Conservation (phyloP, 2,113 vertebrate species). For the Stegastes partitus region DNA sequence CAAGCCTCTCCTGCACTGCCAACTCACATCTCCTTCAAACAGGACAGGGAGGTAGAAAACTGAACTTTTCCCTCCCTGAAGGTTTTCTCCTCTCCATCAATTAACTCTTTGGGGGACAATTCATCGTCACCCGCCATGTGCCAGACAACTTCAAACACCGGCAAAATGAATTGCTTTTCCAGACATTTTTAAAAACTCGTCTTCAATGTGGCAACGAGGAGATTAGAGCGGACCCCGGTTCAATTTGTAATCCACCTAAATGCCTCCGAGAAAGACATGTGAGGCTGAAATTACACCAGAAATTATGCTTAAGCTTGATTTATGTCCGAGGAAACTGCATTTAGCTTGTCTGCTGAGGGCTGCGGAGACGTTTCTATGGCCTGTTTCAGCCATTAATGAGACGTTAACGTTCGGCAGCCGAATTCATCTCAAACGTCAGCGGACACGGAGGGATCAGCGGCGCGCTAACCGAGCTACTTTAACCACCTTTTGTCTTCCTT, state of each 20-base stretch:
- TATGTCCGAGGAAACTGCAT: slow-evolving; percentile 24
- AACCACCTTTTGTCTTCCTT: slow-evolving; percentile 63
- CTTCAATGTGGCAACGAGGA: slow-evolving; percentile 57
- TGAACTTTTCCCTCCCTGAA: slow-evolving; percentile 82
- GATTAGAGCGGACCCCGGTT: slow-evolving; percentile 46
- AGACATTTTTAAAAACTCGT: slow-evolving; percentile 62
- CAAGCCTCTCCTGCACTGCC: slow-evolving; percentile 95
- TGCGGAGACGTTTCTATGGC: slow-evolving; percentile 31
- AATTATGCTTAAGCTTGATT: slow-evolving; percentile 47
- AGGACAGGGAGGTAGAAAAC: slow-evolving; percentile 79
- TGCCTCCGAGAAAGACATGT: slow-evolving; percentile 12
- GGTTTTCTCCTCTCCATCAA: slow-evolving; percentile 79
- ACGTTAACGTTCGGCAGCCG: slow-evolving; percentile 59
- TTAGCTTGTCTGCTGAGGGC: slow-evolving; percentile 26
- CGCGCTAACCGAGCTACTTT: slow-evolving; percentile 57
- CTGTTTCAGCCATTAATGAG: slow-evolving; percentile 60
- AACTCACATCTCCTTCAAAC: slow-evolving; percentile 97
- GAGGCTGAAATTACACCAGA: slow-evolving; percentile 36
- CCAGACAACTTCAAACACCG: slow-evolving; percentile 75
- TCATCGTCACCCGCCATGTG: slow-evolving; percentile 77
- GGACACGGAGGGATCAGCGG: slow-evolving; percentile 47
- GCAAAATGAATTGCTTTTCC: slow-evolving; percentile 76
- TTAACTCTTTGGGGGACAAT: slow-evolving; percentile 88
- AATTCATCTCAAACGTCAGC: slow-evolving; percentile 57
- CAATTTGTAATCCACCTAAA: slow-evolving; percentile 44